Conservation (phyloP, 2,888 invertebrate genomes). For the Chelonus formosanus region DNA sequence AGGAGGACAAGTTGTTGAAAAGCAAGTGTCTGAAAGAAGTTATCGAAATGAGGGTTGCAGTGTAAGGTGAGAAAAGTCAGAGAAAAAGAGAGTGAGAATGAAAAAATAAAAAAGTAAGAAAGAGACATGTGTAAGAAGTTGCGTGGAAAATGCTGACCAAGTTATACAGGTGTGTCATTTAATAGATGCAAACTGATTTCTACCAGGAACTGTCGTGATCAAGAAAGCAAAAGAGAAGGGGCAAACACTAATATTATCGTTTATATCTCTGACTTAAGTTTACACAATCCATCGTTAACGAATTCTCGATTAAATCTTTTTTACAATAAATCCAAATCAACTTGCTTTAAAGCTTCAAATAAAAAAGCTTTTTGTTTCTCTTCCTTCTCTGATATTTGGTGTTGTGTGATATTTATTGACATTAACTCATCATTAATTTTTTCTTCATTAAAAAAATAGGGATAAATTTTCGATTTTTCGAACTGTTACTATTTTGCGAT, state of each 20-base stretch:
- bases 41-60: neutral
- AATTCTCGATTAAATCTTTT: constrained; percentile 15
- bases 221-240: neutral
- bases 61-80: constrained; percentile 1
- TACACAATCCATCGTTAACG: constrained; percentile 18
- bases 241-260: neutral
- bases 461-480: too few species aligned
- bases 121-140: neutral
- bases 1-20: constrained; percentile 8
- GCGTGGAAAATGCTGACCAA: neutral
- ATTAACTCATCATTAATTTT: too few species aligned
- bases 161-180: constrained; percentile 48
- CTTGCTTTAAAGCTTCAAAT: neutral
- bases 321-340: neutral
- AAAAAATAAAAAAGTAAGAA: constrained; percentile 1
- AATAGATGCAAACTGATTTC: constrained; percentile 47
- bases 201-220: constrained; percentile 37
- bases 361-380: neutral
- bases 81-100: constrained; percentile 7
- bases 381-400: neutral
- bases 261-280: constrained; percentile 8
- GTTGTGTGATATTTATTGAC: too few species aligned
- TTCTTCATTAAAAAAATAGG: too few species aligned
- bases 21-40: neutral
- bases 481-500: too few species aligned